Evolutionary conservation across 2,113 vertebrate genomes (phyloP).

Genomic region (Lasiurus borealis): DNA sequence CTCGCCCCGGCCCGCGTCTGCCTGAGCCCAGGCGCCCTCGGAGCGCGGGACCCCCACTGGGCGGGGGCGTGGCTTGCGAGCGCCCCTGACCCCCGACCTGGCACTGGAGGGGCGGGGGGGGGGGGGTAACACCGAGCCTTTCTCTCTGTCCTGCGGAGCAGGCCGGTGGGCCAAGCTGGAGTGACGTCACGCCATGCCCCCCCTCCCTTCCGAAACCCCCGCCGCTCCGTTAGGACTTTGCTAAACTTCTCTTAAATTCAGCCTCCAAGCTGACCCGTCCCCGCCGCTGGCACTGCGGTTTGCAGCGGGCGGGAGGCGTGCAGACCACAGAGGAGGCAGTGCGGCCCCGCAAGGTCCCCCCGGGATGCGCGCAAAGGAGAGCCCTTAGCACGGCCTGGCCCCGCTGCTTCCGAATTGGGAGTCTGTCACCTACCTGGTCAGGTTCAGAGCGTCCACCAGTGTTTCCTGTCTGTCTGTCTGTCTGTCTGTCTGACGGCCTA

Average conservation of each 20-base stretch:
- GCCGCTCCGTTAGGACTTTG: background rate
- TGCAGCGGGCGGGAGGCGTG: no score
- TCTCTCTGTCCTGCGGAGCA: background rate
- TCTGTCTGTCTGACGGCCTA: no score
- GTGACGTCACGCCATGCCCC: background rate
- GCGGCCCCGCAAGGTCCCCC: no score
- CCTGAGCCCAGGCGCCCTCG: fast-evolving
- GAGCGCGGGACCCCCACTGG: background rate
- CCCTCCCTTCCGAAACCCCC: fast-evolving
- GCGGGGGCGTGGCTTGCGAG: background rate
- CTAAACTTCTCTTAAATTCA: background rate
- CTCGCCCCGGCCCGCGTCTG: no score
- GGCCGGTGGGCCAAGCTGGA: background rate
- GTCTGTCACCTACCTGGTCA: background rate
- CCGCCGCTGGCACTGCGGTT: fast-evolving
- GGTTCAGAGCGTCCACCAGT: background rate
- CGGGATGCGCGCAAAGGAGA: background rate
- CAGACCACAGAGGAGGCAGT: background rate
- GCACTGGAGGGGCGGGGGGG: no score
- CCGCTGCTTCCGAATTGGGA: background rate
- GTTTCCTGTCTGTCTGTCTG: background rate
- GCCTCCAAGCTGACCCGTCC: background rate
- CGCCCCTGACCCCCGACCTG: no score
- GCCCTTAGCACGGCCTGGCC: background rate
- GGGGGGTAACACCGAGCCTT: no score